Evolutionary conservation across 2,888 invertebrate species (phyloP).

Genomic region (Malachius bipustulatus): DNA sequence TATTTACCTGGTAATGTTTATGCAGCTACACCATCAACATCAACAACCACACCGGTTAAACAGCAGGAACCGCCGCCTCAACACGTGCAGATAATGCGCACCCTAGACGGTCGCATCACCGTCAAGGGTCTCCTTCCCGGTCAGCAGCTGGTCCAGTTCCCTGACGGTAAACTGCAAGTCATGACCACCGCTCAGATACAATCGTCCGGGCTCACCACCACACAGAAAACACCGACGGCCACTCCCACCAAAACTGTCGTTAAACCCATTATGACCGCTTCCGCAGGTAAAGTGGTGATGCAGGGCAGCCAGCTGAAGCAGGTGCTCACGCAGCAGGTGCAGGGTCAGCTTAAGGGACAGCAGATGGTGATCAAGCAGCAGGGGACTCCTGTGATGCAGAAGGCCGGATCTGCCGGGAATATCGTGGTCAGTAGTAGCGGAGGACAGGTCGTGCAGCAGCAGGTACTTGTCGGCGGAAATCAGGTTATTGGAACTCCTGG

Average conservation of each 20-base stretch:
- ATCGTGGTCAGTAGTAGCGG: slow-evolving; percentile 36
- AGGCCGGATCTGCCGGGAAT: slow-evolving; percentile 29
- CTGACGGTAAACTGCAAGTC: slow-evolving; percentile 86
- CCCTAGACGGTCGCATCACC: slow-evolving; percentile 83
- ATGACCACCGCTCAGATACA: slow-evolving; percentile 50
- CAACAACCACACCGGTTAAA: slow-evolving; percentile 17
- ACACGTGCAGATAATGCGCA: slow-evolving; percentile 81
- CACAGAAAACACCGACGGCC: slow-evolving; percentile 34
- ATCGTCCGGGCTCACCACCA: slow-evolving; percentile 36
- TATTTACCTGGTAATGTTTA: slow-evolving; percentile 10
- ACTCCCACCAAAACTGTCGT: slow-evolving; percentile 26
- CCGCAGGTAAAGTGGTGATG: slow-evolving; percentile 29
- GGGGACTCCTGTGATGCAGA: slow-evolving; percentile 34
- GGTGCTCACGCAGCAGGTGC: slow-evolving; percentile 21
- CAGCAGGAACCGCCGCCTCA: slow-evolving; percentile 38
- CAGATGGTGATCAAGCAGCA: slow-evolving; percentile 32
- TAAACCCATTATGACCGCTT: slow-evolving; percentile 24
- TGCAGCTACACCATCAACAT: slow-evolving; percentile 12
- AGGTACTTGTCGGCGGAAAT: slow-evolving; percentile 31
- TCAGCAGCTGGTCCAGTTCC: slow-evolving; percentile 85
- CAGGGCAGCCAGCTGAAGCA: slow-evolving; percentile 18
- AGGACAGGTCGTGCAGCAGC: slow-evolving; percentile 34
- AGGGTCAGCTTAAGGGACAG: slow-evolving; percentile 28
- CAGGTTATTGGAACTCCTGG: slow-evolving; percentile 32
- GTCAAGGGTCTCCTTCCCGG: slow-evolving; percentile 85